These are phyloP conservation scores for Pogonocichla stellata DNA, from an alignment of 2,113 vertebrate genomes.

Conservation along the genomic window DNA sequence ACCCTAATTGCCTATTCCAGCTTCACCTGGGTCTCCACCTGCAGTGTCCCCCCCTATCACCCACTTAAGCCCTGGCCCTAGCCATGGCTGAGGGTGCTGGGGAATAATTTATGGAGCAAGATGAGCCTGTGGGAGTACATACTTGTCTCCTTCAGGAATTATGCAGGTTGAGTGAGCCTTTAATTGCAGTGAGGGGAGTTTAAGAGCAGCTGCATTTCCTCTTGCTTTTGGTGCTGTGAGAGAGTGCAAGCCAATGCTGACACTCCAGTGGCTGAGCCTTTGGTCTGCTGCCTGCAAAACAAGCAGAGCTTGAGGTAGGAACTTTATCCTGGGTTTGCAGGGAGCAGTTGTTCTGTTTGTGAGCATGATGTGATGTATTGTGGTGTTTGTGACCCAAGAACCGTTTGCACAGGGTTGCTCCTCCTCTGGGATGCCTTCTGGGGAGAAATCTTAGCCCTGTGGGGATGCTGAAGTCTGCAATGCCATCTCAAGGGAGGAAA, in stretches of 20 bases:
- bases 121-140: accelerated
- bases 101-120: not conserved
- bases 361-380: not conserved
- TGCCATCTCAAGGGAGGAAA: not conserved
- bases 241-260: not conserved
- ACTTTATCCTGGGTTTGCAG: not conserved
- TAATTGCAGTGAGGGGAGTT: not conserved
- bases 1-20: not conserved
- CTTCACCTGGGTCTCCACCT: not conserved
- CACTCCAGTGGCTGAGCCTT: not conserved
- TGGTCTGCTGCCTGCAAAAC: not conserved
- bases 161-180: not conserved
- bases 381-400: not conserved
- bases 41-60: not conserved
- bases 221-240: not conserved
- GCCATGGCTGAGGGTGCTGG: not conserved
- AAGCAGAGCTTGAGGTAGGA: not conserved
- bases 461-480: not conserved
- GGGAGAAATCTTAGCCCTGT: not conserved
- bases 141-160: not conserved
- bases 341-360: not conserved
- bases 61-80: not conserved
- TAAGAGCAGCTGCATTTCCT: not conserved
- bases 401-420: not conserved
- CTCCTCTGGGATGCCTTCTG: not conserved